Base-by-base conservation (phyloP, 1,140 invertebrate species). In the Potamilus streckersoni region DNA sequence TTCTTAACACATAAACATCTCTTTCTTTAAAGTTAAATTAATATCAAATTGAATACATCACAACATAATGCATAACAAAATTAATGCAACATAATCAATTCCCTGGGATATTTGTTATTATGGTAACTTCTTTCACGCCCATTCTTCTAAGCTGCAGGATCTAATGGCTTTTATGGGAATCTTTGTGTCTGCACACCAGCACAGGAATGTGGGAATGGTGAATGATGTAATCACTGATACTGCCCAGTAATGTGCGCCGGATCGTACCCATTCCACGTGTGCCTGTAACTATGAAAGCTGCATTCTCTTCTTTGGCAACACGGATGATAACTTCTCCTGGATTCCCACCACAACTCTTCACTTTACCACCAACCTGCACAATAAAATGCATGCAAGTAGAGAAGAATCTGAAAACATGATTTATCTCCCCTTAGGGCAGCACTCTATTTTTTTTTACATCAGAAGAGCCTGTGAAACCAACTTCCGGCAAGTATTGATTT, bases 161-260 rank as follows among this genome's bases (percentile, higher is more conserved):
- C 19, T 19, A 62, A 67, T 67, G 31, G n/a, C 31, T 38, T 58
- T 77, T 72, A 20, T 83, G 78, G 49, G 80, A 73, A 19, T 83
- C 78, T 68, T 82, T 78, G 61, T 83, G 78, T 56, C 83, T 78
- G 58, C 78, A 81, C 15, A 87, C 82, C 38, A 87, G 73, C 2
- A 88, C 87, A 19, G 88, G 87, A 19, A 88, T 78, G 69, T 84
- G 82, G 5, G 87, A 74, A 72, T 89, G 86, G 69, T 87, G 86
- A 17, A 89, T 84, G 64, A 88, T 80, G 76, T 88, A 89, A 77
- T 88, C 87, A 64, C 84, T 86, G 64, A 89, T 84, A 58, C 86
- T 88, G 66, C 88, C 87, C 13, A 89, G 71, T 57, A 88, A 78
- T 16, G 86, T 86, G 17, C 88, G 82, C 15, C 87, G 69, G 15